Percentiles rank a stretch among this genome's conserved stretches.
Evolutionary conservation across 1,140 invertebrate genomes (phyloP).

Genomic region (Ceratina japonica): DNA sequence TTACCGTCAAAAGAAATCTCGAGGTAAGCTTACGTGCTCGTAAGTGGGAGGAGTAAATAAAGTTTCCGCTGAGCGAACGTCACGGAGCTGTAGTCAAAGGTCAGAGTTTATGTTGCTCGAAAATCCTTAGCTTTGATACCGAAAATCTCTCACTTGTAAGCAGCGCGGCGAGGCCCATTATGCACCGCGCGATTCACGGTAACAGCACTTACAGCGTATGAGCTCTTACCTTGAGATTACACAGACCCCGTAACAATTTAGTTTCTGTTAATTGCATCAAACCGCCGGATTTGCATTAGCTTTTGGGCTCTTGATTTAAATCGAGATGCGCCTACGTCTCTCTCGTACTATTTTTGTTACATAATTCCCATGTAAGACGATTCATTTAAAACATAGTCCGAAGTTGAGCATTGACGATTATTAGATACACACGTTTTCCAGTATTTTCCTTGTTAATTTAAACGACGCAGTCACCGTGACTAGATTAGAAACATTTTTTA

Average conservation of each 20-base stretch:
- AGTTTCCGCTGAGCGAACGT: constrained; percentile 35
- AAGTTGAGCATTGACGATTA: no score
- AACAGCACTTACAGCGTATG: constrained; percentile 75
- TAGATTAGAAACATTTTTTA: neutral
- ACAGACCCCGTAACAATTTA: constrained; percentile 21
- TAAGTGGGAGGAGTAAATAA: constrained; percentile 67
- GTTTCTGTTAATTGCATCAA: constrained; percentile 28
- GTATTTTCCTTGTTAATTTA: no score
- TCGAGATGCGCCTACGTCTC: neutral
- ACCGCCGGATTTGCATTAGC: neutral
- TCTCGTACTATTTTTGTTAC: neutral
- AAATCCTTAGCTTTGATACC: constrained; percentile 18
- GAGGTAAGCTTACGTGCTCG: constrained; percentile 68
- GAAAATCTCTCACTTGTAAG: neutral
- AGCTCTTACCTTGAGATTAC: constrained; percentile 75
- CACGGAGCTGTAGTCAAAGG: constrained; percentile 59
- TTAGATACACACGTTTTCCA: no score
- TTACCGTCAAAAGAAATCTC: constrained; percentile 64
- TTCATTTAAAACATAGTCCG: no score
- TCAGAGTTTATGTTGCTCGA: constrained; percentile 71
- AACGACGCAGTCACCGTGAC: neutral
- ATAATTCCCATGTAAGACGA: neutral
- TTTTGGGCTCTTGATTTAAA: neutral
- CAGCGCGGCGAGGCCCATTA: neutral
- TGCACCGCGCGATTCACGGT: constrained; percentile 27